phyloP scores from a whole-genome alignment of 2,888 invertebrate genomes.

The Anarsia innoxiella region DNA sequence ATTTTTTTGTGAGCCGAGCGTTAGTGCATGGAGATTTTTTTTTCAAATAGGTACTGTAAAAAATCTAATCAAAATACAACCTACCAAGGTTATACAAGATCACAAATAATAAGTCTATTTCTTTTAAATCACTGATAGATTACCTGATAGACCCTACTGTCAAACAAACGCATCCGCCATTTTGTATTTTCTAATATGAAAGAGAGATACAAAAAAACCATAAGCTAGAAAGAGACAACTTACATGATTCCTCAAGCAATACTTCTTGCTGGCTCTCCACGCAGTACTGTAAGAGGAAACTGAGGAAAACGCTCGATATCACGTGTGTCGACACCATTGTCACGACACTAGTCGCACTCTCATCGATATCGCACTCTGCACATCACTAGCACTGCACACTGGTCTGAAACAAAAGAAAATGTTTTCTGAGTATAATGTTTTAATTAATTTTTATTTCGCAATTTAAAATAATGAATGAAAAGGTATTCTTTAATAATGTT shows the following conservation, averaged over 20 bases:
- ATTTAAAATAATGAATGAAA: too few species aligned
- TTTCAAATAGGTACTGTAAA: too few species aligned
- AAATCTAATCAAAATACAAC: too few species aligned
- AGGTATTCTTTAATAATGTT: too few species aligned
- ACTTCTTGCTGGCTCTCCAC: constrained; percentile 56
- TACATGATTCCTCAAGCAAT: constrained; percentile 61
- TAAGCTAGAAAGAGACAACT: constrained; percentile 28
- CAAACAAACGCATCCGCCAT: too few species aligned
- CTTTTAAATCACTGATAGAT: too few species aligned
- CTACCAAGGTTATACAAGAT: too few species aligned
- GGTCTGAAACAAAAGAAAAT: constrained; percentile 5
- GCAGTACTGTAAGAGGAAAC: constrained; percentile 45
- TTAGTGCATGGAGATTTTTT: too few species aligned
- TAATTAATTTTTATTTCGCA: background rate
- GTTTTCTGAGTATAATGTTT: background rate
- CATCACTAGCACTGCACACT: constrained; percentile 24
- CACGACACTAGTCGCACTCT: constrained; percentile 26
- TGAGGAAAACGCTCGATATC: constrained; percentile 38
- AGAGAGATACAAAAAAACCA: background rate
- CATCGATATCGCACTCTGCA: constrained; percentile 21
- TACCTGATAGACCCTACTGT: too few species aligned
- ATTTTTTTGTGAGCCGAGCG: too few species aligned
- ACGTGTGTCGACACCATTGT: constrained; percentile 38
- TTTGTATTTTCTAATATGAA: too few species aligned
- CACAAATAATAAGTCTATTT: too few species aligned